Evolutionary conservation across 2,888 invertebrate genomes (phyloP).

Genomic region (Cryptus viduatorius): DNA sequence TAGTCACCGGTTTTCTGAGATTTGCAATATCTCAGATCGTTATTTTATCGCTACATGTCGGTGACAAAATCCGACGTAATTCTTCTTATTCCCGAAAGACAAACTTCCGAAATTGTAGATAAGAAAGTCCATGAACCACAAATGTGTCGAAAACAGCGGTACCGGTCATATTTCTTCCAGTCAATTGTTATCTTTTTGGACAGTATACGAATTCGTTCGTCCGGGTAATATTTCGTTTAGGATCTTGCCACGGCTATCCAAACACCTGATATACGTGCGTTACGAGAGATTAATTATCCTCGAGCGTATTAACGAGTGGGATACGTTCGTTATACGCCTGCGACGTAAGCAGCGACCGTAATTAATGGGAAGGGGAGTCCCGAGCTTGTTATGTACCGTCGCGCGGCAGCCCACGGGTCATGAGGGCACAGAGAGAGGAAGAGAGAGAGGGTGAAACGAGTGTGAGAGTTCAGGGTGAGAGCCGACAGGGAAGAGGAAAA

Average conservation of each 20-base stretch:
- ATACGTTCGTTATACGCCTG: constrained; percentile 75
- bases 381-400: constrained; percentile 65
- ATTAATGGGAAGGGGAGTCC: constrained; percentile 73
- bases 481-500: constrained; percentile 50
- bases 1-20: too few relatives aligned
- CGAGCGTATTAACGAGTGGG: constrained; percentile 77
- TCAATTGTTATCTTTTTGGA: neutral
- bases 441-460: constrained; percentile 13
- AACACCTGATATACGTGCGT: constrained; percentile 30
- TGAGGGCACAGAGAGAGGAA: constrained; percentile 34
- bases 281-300: constrained; percentile 75
- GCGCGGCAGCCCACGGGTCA: constrained; percentile 57
- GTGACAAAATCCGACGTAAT: too few relatives aligned
- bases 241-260: constrained; percentile 6
- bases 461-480: constrained; percentile 47
- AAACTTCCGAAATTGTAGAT: too few relatives aligned
- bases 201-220: neutral
- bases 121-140: too few relatives aligned
- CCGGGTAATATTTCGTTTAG: neutral
- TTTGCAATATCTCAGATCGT: too few relatives aligned
- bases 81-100: too few relatives aligned
- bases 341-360: constrained; percentile 71
- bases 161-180: neutral
- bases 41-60: too few relatives aligned
- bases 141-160: too few relatives aligned